Conservation (phyloP, 92 coral and sea anemone genomes). For the Bergia sp. region DNA sequence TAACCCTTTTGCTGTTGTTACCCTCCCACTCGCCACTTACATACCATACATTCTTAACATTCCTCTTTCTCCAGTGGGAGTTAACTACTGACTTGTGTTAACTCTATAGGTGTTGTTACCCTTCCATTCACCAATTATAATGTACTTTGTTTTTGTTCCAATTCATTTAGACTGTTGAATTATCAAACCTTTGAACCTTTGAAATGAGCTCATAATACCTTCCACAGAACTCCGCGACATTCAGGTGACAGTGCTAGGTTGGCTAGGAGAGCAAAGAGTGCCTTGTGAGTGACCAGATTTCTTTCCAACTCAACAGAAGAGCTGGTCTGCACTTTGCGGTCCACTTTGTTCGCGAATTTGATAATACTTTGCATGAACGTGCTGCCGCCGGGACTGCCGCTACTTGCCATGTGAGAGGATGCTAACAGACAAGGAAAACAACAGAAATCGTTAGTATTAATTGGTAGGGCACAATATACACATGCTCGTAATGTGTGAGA, state of each 20-base stretch:
- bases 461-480: too few species aligned
- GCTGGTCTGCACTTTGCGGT: conserved; percentile 69
- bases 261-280: conserved; percentile 69
- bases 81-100: too few species aligned
- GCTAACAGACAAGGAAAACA: conserved; percentile 33
- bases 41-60: too few species aligned
- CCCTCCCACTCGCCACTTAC: too few species aligned
- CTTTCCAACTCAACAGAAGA: conserved; percentile 68
- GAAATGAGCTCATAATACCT: conserved; percentile 53
- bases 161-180: too few species aligned
- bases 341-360: conserved; percentile 69
- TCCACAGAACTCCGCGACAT: conserved; percentile 94
- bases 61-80: too few species aligned
- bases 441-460: neutral
- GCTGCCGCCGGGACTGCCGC: conserved; percentile 68
- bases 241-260: conserved; percentile 85
- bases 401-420: conserved; percentile 68
- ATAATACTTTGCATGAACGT: conserved; percentile 85
- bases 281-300: conserved; percentile 68
- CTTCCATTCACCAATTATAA: too few species aligned
- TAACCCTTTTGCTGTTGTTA: too few species aligned
- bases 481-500: too few species aligned
- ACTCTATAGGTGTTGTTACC: too few species aligned
- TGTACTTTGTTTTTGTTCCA: too few species aligned
- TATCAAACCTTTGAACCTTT: too few species aligned